phyloP scores from a whole-genome alignment of 1,140 invertebrate species.

The fruit fly (Drosophila melanogaster) region DNA sequence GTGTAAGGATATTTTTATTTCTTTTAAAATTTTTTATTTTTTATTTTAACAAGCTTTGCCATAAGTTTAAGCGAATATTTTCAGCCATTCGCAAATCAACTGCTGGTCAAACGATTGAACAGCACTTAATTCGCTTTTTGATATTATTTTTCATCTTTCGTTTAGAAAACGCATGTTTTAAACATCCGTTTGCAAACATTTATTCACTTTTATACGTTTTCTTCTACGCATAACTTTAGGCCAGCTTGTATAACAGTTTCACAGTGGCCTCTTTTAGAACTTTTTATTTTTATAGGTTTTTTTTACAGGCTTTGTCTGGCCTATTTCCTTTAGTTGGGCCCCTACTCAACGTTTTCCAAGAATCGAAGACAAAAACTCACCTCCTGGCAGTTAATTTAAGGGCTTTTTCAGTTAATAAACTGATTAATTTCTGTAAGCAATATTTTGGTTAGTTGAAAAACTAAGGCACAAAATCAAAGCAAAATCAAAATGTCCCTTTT shows the following conservation, averaged over 20 bases:
- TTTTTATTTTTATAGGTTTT: constrained; percentile 8
- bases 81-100: constrained; percentile 22
- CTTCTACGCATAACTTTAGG: constrained; percentile 7
- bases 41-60: constrained; percentile 1
- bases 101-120: constrained; percentile 21
- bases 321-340: constrained; percentile 7
- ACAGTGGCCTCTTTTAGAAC: not conserved
- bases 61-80: constrained; percentile 20
- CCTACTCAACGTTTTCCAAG: constrained; percentile 5
- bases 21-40: constrained; percentile 1
- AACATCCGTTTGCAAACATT: not conserved
- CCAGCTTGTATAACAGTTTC: constrained; percentile 13
- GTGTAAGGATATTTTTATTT: not conserved
- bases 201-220: constrained; percentile 1
- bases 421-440: constrained; percentile 50
- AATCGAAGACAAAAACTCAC: constrained; percentile 47
- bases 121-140: constrained; percentile 40
- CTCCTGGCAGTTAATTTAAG: constrained; percentile 25
- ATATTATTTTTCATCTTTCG: not conserved
- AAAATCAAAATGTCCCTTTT: constrained; percentile 4
- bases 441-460: constrained; percentile 9
- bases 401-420: constrained; percentile 32
- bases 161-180: too few relatives aligned
- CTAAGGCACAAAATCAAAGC: constrained; percentile 8
- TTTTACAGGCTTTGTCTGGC: constrained; percentile 6